These are phyloP conservation scores for Tiliacea aurago DNA, from an alignment of 2,888 invertebrate genomes.

Conservation along the genomic window DNA sequence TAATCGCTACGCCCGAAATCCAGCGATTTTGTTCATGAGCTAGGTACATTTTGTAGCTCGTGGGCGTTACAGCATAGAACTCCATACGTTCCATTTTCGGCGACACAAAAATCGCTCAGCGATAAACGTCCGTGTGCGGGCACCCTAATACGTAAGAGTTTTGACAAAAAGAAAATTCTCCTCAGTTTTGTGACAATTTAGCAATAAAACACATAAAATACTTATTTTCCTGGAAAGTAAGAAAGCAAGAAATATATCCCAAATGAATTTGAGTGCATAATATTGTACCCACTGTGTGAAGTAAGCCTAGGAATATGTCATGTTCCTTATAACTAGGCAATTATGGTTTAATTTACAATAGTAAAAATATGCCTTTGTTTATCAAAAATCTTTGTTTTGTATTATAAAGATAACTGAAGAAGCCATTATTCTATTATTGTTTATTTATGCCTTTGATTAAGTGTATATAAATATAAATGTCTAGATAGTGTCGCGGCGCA, in stretches of 20 bases:
- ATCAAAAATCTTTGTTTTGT: not conserved
- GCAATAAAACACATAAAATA: not conserved
- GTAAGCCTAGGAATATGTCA: not conserved
- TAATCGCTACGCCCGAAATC: too few species aligned
- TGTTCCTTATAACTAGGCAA: not conserved
- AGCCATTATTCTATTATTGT: not conserved
- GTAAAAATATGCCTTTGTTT: not conserved
- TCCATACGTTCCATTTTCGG: too few species aligned
- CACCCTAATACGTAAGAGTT: too few species aligned
- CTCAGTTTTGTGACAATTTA: not conserved
- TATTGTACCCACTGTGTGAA: not conserved
- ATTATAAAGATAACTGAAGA: not conserved
- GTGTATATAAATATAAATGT: too few species aligned
- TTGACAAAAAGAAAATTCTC: not conserved
- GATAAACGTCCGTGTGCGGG: too few species aligned
- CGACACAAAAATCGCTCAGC: too few species aligned
- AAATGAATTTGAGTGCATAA: not conserved
- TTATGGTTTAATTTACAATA: conserved; percentile 12
- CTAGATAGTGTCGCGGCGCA: too few species aligned
- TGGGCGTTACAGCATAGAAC: too few species aligned
- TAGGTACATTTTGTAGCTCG: too few species aligned
- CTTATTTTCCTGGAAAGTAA: not conserved
- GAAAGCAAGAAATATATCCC: too few species aligned
- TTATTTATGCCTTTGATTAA: not conserved
- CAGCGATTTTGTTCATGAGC: too few species aligned